Conservation (phyloP, 2,797 vertebrate genomes). For the Ctenopoma kingsleyae region DNA sequence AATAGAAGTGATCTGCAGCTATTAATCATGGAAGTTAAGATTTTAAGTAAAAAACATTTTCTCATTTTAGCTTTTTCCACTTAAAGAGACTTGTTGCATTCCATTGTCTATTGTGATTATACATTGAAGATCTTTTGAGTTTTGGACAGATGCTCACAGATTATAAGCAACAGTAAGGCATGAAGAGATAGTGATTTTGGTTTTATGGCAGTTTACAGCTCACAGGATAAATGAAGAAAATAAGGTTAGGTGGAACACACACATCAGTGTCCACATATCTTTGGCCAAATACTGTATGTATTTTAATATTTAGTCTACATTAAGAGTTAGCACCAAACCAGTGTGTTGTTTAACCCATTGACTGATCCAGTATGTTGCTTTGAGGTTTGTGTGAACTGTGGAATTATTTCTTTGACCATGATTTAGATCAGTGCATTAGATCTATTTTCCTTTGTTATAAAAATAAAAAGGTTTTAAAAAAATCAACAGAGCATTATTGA, state of each 20-base stretch:
- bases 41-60: too few species aligned
- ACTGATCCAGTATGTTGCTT: conserved; percentile 18
- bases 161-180: too few species aligned
- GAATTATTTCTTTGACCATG: conserved; percentile 27
- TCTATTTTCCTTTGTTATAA: conserved; percentile 42
- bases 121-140: too few species aligned
- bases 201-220: neutral
- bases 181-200: neutral
- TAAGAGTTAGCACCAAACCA: neutral
- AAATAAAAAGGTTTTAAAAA: conserved; percentile 51
- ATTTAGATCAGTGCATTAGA: neutral
- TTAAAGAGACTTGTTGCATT: neutral
- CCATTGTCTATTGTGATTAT: neutral
- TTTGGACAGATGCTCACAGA: too few species aligned
- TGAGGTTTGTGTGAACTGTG: conserved; percentile 28
- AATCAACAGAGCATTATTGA: conserved; percentile 2
- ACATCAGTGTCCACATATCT: conserved; percentile 10
- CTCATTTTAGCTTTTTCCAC: too few species aligned
- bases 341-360: conserved; percentile 28
- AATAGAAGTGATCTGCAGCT: too few species aligned
- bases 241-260: neutral
- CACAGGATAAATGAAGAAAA: neutral
- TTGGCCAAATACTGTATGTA: conserved; percentile 12
- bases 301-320: conserved; percentile 7
- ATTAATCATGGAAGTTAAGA: too few species aligned